Evolutionary conservation across 1,140 invertebrate genomes (phyloP), one percentile per base, ranked within the genome.

Genomic region (Elymnias hypermnestra): DNA sequence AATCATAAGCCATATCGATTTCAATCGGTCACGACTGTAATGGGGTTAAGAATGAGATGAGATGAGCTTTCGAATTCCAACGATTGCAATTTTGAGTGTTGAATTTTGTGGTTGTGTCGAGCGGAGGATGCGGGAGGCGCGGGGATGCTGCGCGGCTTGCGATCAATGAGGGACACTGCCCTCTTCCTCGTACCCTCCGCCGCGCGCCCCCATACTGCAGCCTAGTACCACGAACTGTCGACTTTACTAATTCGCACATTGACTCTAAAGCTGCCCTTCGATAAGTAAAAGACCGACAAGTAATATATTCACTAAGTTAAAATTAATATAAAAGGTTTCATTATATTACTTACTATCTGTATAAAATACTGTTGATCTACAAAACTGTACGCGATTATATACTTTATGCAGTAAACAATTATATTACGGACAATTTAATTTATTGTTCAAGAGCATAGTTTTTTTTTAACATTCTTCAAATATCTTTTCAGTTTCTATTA

Each of bases 101-200:
- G 61, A 65, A 63, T 66, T 70, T 66, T 53, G 66, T 74, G 65
- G 65, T 72, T 52, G 57, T 59, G 63, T 63, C 45, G 57, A 54
- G 67, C 52, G 53, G 59, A 60, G 66, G 56, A 52, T 60, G 69
- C 62, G 66, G 69, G 71, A 42, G 59, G 58, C 48, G 66, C 60
- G 66, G 72, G 71, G 72, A 69, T 70, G 70, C 65, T 72, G 70
- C 67, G 67, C 69, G 56, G 60, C 53, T 56, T 56, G 54, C 72
- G 77, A 79, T 79, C 77, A 77, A 82, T 82, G 77, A 78, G 71
- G 63, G 58, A 54, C 57, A 57, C 63, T 61, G 52, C 60, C 63
- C 55, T 53, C 54, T 35, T 18, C 57, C 65, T 50, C 40, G 52
- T 47, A 22, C 51, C 51, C 58, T 59, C 40, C 42, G 19, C 58